These are phyloP conservation scores for Imbricaverruca yamaguchii DNA, from an alignment of 2,888 invertebrate species.

Conservation along the genomic window DNA sequence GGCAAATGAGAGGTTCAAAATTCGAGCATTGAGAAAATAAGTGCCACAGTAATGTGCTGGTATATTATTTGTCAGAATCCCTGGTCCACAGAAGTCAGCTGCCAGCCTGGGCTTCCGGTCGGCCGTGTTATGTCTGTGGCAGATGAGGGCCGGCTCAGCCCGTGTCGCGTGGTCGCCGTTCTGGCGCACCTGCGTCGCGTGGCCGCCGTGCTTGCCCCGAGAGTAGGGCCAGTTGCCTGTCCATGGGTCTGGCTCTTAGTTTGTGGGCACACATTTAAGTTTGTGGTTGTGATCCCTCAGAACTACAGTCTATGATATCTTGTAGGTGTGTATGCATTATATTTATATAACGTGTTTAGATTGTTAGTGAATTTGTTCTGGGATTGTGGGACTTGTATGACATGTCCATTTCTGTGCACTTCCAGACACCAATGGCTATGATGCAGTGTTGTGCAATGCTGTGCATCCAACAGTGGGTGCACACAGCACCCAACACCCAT, in stretches of 20 bases:
- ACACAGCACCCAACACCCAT: slow-evolving; percentile 37
- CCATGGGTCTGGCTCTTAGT: neutral
- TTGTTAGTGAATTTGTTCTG: too few relatives aligned
- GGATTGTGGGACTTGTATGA: too few relatives aligned
- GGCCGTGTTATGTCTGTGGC: slow-evolving; percentile 27
- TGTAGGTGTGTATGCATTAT: too few relatives aligned
- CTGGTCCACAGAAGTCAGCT: slow-evolving; percentile 39
- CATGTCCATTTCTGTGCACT: too few relatives aligned
- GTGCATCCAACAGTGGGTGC: slow-evolving; percentile 77
- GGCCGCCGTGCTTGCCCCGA: neutral
- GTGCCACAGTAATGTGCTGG: too few relatives aligned
- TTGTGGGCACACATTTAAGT: too few relatives aligned
- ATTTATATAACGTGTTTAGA: too few relatives aligned
- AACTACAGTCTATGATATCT: too few relatives aligned
- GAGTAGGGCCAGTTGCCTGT: neutral
- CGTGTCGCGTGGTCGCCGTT: slow-evolving; percentile 27
- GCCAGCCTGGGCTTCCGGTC: slow-evolving; percentile 12
- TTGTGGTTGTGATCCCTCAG: too few relatives aligned
- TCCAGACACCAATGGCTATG: slow-evolving; percentile 59
- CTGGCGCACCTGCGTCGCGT: neutral
- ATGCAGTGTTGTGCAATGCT: slow-evolving; percentile 87
- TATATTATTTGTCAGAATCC: too few relatives aligned
- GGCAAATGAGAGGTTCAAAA: too few relatives aligned
- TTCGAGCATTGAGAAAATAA: too few relatives aligned
- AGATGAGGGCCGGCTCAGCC: slow-evolving; percentile 31